Percentiles rank a stretch among this genome's conserved stretches.
Conservation (phyloP, 2,888 invertebrate species). For the Macrostomum cliftonense region DNA sequence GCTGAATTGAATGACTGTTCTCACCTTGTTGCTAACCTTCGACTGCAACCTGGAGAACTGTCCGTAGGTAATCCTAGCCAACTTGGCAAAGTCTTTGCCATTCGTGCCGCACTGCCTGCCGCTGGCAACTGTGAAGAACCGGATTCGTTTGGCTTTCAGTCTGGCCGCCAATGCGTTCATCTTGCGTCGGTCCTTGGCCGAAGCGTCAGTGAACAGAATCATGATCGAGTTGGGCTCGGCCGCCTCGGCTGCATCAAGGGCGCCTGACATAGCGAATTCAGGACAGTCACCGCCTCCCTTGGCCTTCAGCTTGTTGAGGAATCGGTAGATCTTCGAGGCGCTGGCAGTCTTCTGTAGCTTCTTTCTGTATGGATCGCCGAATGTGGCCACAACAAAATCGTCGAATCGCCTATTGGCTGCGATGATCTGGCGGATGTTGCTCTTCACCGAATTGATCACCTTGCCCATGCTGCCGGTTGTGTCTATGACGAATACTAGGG, state of each 20-base stretch:
- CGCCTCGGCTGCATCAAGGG: not conserved
- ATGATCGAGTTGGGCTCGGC: not conserved
- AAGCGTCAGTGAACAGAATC: not conserved
- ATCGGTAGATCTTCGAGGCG: not conserved
- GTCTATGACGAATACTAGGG: constrained; percentile 20
- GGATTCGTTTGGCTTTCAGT: no score
- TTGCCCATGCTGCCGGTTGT: constrained; percentile 17
- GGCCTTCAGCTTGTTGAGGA: not conserved
- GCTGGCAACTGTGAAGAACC: no score
- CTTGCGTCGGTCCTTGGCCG: not conserved
- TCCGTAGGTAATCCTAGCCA: no score
- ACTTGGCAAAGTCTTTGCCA: no score
- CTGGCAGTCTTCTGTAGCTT: not conserved
- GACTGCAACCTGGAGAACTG: no score
- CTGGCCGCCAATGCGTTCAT: no score
- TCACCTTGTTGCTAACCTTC: no score
- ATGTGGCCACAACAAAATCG: constrained; percentile 18
- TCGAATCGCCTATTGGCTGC: not conserved
- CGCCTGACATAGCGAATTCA: not conserved
- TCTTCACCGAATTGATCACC: constrained; percentile 15
- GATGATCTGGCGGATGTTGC: no score
- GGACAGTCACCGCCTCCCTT: not conserved
- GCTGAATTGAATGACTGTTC: no score
- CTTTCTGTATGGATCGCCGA: constrained; percentile 17
- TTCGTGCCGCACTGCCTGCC: no score